Percentiles rank a stretch among this genome's conserved stretches.
Conservation (phyloP, 2,113 vertebrate species). For the Etheostoma spectabile region DNA sequence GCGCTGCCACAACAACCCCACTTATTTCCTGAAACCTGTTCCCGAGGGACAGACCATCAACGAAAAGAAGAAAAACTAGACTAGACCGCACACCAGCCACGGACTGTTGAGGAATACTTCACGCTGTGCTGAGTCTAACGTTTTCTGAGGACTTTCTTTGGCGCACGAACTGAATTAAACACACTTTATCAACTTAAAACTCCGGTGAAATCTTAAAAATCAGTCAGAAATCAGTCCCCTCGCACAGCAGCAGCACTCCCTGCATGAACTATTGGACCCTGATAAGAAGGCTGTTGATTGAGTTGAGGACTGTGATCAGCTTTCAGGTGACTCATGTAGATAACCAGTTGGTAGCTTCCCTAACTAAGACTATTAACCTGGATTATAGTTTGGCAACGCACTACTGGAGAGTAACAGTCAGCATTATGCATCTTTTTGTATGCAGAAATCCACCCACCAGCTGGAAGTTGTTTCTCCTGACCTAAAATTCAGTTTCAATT, state of each 20-base stretch:
- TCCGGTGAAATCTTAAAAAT: conserved; percentile 46
- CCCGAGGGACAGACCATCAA: conserved; percentile 40
- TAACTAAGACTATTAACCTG: conserved; percentile 36
- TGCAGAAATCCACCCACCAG: not conserved
- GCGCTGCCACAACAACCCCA: conserved; percentile 84
- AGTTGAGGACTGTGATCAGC: conserved; percentile 53
- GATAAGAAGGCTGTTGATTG: conserved; percentile 68
- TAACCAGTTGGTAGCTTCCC: conserved; percentile 19
- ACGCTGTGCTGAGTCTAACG: conserved; percentile 23
- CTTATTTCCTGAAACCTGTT: conserved; percentile 84
- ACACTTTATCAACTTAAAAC: conserved; percentile 27
- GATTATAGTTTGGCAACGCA: not conserved
- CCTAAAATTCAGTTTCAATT: not conserved
- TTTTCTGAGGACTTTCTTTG: conserved; percentile 42
- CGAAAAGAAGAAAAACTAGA: conserved; percentile 87
- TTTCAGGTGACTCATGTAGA: conserved; percentile 58
- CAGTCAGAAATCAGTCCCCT: conserved; percentile 38
- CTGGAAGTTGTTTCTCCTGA: not conserved
- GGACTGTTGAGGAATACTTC: conserved; percentile 26
- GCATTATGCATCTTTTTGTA: not conserved
- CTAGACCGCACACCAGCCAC: conserved; percentile 30
- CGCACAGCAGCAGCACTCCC: conserved; percentile 53
- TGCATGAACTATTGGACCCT: conserved; percentile 77
- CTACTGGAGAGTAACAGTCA: not conserved
- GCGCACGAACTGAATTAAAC: conserved; percentile 46